phyloP scores from a whole-genome alignment of 2,797 vertebrate genomes.

The Argentina silus region DNA sequence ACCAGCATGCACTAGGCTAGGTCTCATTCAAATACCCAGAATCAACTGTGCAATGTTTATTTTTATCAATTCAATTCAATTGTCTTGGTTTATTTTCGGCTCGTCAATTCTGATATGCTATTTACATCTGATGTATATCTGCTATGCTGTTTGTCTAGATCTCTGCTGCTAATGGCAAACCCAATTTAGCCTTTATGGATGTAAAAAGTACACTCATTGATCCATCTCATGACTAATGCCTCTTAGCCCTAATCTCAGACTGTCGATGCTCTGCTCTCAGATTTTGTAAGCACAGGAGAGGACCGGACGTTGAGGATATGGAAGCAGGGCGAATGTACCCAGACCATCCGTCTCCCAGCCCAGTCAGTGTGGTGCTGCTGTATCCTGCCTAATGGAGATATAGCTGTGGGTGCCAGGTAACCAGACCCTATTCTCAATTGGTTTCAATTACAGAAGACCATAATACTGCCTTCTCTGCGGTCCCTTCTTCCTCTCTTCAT shows the following conservation, averaged over 20 bases:
- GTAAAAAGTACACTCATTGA: neutral
- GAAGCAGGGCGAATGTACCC: constrained; percentile 88
- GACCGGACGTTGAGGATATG: constrained; percentile 93
- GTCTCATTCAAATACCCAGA: no score
- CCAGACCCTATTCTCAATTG: neutral
- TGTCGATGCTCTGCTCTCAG: constrained; percentile 60
- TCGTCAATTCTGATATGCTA: no score
- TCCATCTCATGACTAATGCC: no score
- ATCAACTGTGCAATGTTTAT: no score
- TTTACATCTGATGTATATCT: no score
- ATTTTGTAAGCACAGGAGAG: constrained; percentile 94
- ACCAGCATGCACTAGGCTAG: no score
- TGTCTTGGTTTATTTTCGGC: no score
- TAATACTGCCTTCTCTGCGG: neutral
- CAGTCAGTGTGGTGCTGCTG: constrained; percentile 98
- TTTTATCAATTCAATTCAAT: no score
- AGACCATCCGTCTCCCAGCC: constrained; percentile 92
- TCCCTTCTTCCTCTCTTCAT: neutral
- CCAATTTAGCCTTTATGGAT: neutral
- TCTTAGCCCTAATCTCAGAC: neutral
- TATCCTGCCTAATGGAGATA: constrained; percentile 90
- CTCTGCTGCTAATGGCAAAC: no score
- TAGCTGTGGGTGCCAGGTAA: constrained; percentile 94
- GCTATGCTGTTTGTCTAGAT: no score
- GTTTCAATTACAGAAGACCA: neutral